Evolutionary conservation across 1,140 invertebrate genomes (phyloP), one percentile per base, ranked within the genome.

Genomic region (Diorhabda sublineata): DNA sequence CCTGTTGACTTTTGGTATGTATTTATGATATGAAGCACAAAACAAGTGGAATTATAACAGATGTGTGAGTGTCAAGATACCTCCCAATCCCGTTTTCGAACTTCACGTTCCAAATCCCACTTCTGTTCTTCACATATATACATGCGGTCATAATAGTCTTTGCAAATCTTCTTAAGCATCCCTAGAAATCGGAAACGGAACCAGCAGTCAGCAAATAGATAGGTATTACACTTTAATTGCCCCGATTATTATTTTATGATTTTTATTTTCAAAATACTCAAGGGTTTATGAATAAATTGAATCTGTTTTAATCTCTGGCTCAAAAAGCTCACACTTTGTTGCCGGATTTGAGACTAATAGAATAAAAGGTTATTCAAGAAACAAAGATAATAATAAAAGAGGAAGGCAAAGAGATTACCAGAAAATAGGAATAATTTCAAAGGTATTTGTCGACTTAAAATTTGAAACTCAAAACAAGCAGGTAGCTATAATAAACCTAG

Each of bases 71-170:
- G 57, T 67, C 74, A 85, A 84, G 86, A 89, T 93, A 97, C 95
- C 94, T 98, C 95, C 86, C 91, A 95, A 88, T 98, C 95, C 90
- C 94, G 95, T 89, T 95, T 96, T 87, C 93, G 90, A 86, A 98
- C 95, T 91, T 97, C 94, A 88, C 94, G 92, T 91, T 98, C 96
- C 92, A 98, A 95, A 92, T 98, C 96, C 92, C 96, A 98, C 89
- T 98, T 97, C 87, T 97, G 95, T 87, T 94, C 92, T 88, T 98
- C 96, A 88, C 96, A 95, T 86, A 92, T 87, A 88, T 91, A 92
- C 87, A 98, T 91, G 86, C 93, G 93, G 84, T 93, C 90, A 90
- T 94, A 92, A 91, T 98, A 94, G 85, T 95, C 91, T 89, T 95
- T 90, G 87, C 92, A 91, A 87, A 97, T 92, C 88, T 88, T 88